These are phyloP conservation scores for Helogale parvula DNA, from an alignment of 2,113 vertebrate genomes.

Conservation along the genomic window DNA sequence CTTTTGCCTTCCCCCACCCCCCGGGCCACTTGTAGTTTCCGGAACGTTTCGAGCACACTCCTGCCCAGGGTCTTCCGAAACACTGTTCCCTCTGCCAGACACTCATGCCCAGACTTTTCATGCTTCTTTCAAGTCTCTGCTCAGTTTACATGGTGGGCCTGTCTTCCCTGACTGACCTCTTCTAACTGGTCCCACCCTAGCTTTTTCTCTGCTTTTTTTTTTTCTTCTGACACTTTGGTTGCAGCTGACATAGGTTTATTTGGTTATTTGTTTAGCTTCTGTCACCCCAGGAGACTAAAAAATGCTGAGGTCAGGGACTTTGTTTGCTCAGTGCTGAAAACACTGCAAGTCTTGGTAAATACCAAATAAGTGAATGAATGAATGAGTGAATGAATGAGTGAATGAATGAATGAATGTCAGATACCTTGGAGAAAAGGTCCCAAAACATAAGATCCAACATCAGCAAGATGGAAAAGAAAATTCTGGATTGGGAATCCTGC, in stretches of 20 bases:
- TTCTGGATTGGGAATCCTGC: not conserved
- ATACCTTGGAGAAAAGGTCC: not conserved
- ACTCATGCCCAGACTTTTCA: no score
- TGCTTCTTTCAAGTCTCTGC: not conserved
- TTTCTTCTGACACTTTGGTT: not conserved
- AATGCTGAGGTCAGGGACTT: not conserved
- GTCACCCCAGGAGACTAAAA: not conserved
- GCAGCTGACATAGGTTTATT: not conserved
- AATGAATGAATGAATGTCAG: not conserved
- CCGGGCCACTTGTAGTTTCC: not conserved
- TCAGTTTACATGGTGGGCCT: fast-evolving
- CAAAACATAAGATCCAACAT: not conserved
- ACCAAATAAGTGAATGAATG: not conserved
- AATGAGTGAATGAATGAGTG: not conserved
- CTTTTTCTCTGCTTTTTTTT: not conserved
- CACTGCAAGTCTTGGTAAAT: not conserved
- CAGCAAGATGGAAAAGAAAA: not conserved
- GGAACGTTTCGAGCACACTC: no score
- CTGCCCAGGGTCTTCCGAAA: not conserved
- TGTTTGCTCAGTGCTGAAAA: not conserved
- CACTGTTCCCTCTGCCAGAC: fast-evolving
- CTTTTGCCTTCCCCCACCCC: not conserved
- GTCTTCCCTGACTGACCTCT: not conserved
- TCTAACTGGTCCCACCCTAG: fast-evolving
- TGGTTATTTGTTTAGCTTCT: not conserved